Conservation (phyloP, 1,140 invertebrate genomes). For the Melipona quadrifasciata region DNA sequence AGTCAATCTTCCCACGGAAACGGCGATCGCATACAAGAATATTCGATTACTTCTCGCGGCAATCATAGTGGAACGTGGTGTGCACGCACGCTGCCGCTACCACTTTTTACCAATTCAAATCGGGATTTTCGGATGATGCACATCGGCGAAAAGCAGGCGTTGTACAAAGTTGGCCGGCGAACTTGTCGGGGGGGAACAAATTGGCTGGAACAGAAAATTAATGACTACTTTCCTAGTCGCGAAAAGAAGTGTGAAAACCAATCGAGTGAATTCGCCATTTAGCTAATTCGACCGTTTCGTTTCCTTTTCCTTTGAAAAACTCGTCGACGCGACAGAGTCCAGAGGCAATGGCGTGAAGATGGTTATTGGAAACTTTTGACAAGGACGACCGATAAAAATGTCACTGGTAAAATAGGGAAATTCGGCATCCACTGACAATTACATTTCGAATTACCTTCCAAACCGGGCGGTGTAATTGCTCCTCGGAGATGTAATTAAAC, state of each 20-base stretch:
- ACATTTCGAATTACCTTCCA: constrained; percentile 57
- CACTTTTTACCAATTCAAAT: background rate
- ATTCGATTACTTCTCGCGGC: constrained; percentile 41
- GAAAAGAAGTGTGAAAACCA: background rate
- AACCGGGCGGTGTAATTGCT: constrained; percentile 60
- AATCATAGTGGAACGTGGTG: constrained; percentile 7
- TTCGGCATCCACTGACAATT: constrained; percentile 53
- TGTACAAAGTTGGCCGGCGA: too few species aligned
- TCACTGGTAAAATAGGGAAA: background rate
- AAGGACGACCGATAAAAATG: background rate
- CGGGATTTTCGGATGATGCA: too few species aligned
- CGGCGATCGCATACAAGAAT: constrained; percentile 24
- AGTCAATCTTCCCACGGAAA: constrained; percentile 42
- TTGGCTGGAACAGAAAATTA: constrained; percentile 6
- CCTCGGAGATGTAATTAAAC: constrained; percentile 64
- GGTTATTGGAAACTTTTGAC: background rate
- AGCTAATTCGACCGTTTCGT: background rate
- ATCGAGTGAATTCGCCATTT: too few species aligned
- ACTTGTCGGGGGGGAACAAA: background rate
- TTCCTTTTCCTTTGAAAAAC: background rate
- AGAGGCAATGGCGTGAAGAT: too few species aligned
- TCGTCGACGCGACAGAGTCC: background rate
- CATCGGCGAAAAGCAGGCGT: too few species aligned
- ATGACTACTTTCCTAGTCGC: background rate
- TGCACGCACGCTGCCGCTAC: too few species aligned